phyloP scores from a whole-genome alignment of 2,797 vertebrate species.

The Aeoliscus strigatus region DNA sequence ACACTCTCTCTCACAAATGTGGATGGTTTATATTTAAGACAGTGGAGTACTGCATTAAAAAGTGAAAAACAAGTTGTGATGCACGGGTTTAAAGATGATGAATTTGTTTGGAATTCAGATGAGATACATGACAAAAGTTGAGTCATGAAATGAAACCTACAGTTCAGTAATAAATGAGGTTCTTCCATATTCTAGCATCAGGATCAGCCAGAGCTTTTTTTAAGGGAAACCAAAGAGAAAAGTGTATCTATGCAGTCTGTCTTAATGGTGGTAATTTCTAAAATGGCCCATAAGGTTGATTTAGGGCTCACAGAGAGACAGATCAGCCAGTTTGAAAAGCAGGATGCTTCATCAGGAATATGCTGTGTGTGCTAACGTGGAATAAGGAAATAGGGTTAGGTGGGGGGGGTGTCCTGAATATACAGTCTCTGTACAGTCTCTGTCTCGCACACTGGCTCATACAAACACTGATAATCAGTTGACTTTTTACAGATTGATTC shows the following conservation, averaged over 20 bases:
- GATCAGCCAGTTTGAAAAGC: constrained; percentile 61
- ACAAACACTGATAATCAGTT: constrained; percentile 47
- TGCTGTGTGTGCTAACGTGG: constrained; percentile 53
- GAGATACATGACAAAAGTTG: too few species aligned
- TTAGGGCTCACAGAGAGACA: constrained; percentile 57
- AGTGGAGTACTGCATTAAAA: too few species aligned
- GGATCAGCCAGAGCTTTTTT: constrained; percentile 45
- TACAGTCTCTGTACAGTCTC: constrained; percentile 17
- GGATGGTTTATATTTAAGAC: too few species aligned
- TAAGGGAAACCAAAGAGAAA: constrained; percentile 45
- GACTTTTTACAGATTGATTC: constrained; percentile 43
- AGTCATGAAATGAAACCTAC: neutral
- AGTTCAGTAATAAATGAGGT: too few species aligned
- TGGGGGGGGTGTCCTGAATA: constrained; percentile 16
- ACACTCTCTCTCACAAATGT: too few species aligned
- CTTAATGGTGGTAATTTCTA: constrained; percentile 67
- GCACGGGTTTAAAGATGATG: too few species aligned
- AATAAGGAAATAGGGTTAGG: constrained; percentile 10
- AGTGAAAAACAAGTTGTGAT: too few species aligned
- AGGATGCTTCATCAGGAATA: constrained; percentile 67
- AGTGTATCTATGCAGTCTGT: constrained; percentile 60
- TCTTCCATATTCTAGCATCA: constrained; percentile 32
- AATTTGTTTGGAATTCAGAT: too few species aligned
- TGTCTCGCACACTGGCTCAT: too few species aligned
- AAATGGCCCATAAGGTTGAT: constrained; percentile 71